Evolutionary conservation across 2,888 invertebrate genomes (phyloP).

Genomic region (Mesorhabditis sp.): DNA sequence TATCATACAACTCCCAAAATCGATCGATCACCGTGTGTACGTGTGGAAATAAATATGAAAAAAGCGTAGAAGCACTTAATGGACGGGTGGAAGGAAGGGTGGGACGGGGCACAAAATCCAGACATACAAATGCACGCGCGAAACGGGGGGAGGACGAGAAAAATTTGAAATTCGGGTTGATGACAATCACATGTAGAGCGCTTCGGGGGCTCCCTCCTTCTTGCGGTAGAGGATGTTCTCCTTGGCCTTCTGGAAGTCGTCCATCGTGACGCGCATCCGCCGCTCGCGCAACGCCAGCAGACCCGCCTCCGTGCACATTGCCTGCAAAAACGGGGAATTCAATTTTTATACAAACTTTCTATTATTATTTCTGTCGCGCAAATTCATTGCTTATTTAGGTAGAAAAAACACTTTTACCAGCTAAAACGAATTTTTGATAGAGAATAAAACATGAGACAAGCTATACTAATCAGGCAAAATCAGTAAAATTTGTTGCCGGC

Average conservation of each 20-base stretch:
- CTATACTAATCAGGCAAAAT: too few species aligned
- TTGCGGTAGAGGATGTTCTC: slow-evolving; percentile 97
- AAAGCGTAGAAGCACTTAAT: too few species aligned
- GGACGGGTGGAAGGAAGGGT: too few species aligned
- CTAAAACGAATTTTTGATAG: too few species aligned
- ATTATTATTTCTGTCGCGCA: neutral
- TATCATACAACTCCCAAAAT: too few species aligned
- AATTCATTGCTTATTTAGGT: neutral
- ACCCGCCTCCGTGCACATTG: slow-evolving; percentile 98
- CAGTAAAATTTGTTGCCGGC: too few species aligned
- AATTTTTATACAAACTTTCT: too few species aligned
- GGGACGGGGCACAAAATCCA: too few species aligned
- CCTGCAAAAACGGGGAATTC: slow-evolving; percentile 61
- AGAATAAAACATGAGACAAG: too few species aligned
- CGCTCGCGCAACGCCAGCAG: slow-evolving; percentile 93
- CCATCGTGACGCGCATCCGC: slow-evolving; percentile 98
- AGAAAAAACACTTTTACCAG: too few species aligned
- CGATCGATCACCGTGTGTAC: too few species aligned
- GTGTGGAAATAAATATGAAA: too few species aligned
- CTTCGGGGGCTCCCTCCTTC: slow-evolving; percentile 98
- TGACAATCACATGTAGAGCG: slow-evolving; percentile 76
- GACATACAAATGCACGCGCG: neutral
- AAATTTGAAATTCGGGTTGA: neutral
- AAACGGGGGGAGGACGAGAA: neutral
- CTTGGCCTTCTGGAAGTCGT: slow-evolving; percentile 98